Percentiles rank a stretch among this genome's conserved stretches.
Evolutionary conservation across 1,140 invertebrate genomes (phyloP).

Genomic region (Leptinotarsa undecemlineata): DNA sequence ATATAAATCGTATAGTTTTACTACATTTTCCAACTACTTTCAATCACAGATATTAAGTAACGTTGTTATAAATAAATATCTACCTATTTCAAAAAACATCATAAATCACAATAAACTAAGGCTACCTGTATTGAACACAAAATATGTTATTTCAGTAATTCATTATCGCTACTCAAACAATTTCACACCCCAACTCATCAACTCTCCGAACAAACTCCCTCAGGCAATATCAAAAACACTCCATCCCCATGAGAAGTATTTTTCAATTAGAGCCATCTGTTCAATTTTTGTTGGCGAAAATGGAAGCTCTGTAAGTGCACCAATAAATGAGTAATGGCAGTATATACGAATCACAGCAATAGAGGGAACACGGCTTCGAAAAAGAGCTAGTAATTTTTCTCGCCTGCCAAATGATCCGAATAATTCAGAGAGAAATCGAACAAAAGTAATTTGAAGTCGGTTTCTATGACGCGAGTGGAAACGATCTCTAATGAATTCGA

Average conservation of each 20-base stretch:
- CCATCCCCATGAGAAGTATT: conserved; percentile 5
- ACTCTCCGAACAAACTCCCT: neutral
- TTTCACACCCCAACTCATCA: neutral
- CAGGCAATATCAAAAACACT: neutral
- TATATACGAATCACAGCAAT: conserved; percentile 5
- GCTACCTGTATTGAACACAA: no score
- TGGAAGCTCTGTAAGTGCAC: neutral
- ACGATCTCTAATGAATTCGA: neutral
- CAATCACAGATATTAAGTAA: no score
- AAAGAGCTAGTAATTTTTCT: neutral
- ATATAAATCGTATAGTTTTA: no score
- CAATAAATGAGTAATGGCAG: conserved; percentile 5
- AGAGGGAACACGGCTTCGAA: neutral
- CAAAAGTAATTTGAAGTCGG: conserved; percentile 2
- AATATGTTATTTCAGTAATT: neutral
- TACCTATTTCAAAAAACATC: no score
- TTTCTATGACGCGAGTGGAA: neutral
- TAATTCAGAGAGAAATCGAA: neutral
- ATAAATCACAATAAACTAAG: no score
- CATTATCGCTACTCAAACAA: neutral
- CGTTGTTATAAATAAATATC: no score
- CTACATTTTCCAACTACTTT: no score
- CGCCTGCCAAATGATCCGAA: neutral
- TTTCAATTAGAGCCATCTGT: conserved; percentile 5
- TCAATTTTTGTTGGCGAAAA: neutral